These are phyloP conservation scores for Bombus superbus DNA, from an alignment of 1,140 invertebrate genomes.

Conservation along the genomic window DNA sequence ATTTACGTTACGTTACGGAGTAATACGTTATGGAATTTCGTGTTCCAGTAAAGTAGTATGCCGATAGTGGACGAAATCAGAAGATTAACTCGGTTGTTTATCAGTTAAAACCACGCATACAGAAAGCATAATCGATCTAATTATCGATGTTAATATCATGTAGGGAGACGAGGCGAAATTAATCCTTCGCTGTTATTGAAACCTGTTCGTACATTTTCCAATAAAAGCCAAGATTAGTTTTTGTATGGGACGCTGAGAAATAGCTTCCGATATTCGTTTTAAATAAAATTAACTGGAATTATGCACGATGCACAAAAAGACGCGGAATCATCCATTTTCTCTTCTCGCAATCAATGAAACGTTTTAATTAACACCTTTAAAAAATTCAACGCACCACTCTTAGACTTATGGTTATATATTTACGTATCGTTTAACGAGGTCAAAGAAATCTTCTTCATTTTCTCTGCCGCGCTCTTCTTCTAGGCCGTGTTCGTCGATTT, in stretches of 20 bases:
- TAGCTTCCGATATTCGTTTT: background rate
- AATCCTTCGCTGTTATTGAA: too few species aligned
- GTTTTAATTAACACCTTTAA: background rate
- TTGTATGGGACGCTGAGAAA: background rate
- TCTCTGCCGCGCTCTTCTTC: background rate
- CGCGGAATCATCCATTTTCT: too few species aligned
- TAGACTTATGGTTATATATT: too few species aligned
- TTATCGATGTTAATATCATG: too few species aligned
- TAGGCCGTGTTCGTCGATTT: constrained; percentile 23
- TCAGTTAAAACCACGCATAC: too few species aligned
- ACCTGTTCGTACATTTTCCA: too few species aligned
- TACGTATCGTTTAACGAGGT: constrained; percentile 39
- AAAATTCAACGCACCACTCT: background rate
- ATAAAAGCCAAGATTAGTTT: background rate
- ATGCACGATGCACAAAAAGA: background rate
- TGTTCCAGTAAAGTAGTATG: background rate
- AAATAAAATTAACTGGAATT: background rate
- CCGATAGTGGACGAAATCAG: background rate
- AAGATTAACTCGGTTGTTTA: background rate
- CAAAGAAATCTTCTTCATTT: constrained; percentile 41
- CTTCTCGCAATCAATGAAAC: background rate
- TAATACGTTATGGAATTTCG: background rate
- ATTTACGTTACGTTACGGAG: too few species aligned
- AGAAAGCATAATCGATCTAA: too few species aligned
- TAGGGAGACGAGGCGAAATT: too few species aligned